Evolutionary conservation across 1,140 invertebrate genomes (phyloP), one percentile per base, ranked within the genome.

Genomic region (Saccostrea echinata): DNA sequence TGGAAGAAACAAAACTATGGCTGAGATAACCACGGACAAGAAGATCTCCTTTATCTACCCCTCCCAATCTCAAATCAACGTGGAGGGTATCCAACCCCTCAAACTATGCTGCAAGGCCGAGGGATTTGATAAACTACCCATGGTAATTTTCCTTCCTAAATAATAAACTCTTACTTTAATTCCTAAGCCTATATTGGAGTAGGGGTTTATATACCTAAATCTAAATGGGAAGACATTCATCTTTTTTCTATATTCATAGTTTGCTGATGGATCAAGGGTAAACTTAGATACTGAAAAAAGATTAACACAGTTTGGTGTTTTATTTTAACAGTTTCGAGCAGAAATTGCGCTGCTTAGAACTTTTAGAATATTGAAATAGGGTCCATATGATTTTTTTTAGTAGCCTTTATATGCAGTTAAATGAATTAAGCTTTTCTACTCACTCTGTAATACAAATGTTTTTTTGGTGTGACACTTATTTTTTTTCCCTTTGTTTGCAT

Each of bases 181-280:
- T 6, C n/a, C 18, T 30, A 24, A 24, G 18, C 6, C n/a, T 21
- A n/a, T 30, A 3, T 18, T 21, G n/a, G 21, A 3, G 21, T 18
- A 57, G 21, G 21, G 18, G 55, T 18, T 21, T 21, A n/a, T 61
- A 13, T 61, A 21, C 16, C n/a, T 21, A n/a, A 6, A 6, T 61
- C 4, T 61, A 6, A 21, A n/a, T 18, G 6, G 55, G 55, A 61
- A 61, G 4, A 21, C 0, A 16, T 3, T 12, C 1, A 61, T 12
- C 2, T 16, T 35, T 13, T 30, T 76, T 76, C 27, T 33, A 2
- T 76, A 76, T 76, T 76, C 27, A 27, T 76, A 76, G 68, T 76
- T 76, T 24, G 13, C 68, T 16, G 68, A 76, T 76, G 68, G 68
- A 76, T 30, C 68, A 33, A 76, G 24, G 68, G 68, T 76, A 76